Percentiles rank a stretch among this genome's conserved stretches.
Evolutionary conservation across 1,140 invertebrate species (phyloP).

Genomic region (Lepidurus arcticus): DNA sequence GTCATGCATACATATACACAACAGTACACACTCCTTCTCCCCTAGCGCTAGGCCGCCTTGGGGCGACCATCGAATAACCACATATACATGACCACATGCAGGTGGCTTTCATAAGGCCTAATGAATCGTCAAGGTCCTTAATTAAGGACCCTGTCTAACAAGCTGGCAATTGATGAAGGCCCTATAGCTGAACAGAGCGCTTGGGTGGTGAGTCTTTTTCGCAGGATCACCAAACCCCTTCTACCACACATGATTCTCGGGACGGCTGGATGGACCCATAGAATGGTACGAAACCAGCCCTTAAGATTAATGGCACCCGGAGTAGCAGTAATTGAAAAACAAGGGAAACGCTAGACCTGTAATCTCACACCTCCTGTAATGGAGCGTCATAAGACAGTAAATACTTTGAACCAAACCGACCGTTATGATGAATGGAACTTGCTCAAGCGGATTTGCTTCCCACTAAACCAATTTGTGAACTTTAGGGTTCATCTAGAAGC

Average conservation of each 20-base stretch:
- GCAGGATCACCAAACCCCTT: not conserved
- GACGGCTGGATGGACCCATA: not conserved
- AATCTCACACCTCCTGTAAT: conserved; percentile 9
- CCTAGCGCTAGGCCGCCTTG: not conserved
- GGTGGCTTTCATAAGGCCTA: conserved; percentile 21
- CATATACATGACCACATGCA: conserved; percentile 11
- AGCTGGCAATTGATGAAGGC: conserved; percentile 14
- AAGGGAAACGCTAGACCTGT: not conserved
- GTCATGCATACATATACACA: not conserved
- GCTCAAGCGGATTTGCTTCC: not conserved
- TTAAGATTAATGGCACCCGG: conserved; percentile 8
- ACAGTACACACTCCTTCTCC: not conserved
- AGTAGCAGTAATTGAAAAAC: not conserved
- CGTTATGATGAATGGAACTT: not conserved
- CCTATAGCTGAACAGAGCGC: not conserved
- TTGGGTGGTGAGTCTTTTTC: conserved; percentile 6
- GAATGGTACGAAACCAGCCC: not conserved
- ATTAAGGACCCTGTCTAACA: conserved; percentile 19
- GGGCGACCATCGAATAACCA: not conserved
- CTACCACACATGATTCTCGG: not conserved
- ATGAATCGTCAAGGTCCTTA: conserved; percentile 21
- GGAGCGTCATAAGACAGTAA: not conserved
- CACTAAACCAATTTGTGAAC: not conserved
- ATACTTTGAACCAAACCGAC: not conserved
- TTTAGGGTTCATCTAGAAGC: not conserved